Conservation (phyloP, 2,888 invertebrate species). For the Drosophila pseudotalamancana region DNA sequence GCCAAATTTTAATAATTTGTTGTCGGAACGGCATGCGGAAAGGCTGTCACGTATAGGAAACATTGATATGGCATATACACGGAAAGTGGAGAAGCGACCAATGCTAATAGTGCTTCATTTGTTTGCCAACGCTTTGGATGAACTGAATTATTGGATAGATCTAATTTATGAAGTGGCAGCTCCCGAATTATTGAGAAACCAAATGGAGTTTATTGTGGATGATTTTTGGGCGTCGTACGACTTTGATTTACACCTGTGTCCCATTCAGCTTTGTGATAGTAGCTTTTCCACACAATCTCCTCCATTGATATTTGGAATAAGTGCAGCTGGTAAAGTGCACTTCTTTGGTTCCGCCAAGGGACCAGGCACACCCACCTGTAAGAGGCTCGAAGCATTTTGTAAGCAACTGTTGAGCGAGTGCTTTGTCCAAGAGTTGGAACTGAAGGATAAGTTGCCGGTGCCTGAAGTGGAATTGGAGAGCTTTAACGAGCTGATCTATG, state of each 20-base stretch:
- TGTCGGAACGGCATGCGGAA: constrained; percentile 3
- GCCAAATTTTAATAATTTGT: constrained; percentile 5
- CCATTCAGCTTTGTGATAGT: constrained; percentile 5
- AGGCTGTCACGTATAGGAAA: constrained; percentile 5
- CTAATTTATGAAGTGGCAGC: constrained; percentile 37
- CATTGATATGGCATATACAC: not conserved
- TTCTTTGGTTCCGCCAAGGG: constrained; percentile 38
- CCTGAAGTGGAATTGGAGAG: constrained; percentile 36
- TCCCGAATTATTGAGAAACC: not conserved
- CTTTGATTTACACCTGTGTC: constrained; percentile 12
- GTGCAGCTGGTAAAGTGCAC: constrained; percentile 8
- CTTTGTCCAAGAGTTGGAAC: not conserved
- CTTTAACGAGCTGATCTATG: constrained; percentile 48
- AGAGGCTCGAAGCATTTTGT: constrained; percentile 39
- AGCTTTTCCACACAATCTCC: constrained; percentile 2
- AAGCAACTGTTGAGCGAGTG: constrained; percentile 25
- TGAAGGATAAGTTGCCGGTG: constrained; percentile 10
- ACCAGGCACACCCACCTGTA: not conserved
- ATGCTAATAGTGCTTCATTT: constrained; percentile 40
- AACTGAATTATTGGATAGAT: constrained; percentile 26
- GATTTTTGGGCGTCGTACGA: constrained; percentile 30
- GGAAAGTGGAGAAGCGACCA: constrained; percentile 8
- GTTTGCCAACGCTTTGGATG: constrained; percentile 19
- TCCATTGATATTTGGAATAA: constrained; percentile 38
- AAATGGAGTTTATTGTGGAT: constrained; percentile 27